These are phyloP conservation scores for Eilema caniola DNA, from an alignment of 2,888 invertebrate species.

Conservation along the genomic window DNA sequence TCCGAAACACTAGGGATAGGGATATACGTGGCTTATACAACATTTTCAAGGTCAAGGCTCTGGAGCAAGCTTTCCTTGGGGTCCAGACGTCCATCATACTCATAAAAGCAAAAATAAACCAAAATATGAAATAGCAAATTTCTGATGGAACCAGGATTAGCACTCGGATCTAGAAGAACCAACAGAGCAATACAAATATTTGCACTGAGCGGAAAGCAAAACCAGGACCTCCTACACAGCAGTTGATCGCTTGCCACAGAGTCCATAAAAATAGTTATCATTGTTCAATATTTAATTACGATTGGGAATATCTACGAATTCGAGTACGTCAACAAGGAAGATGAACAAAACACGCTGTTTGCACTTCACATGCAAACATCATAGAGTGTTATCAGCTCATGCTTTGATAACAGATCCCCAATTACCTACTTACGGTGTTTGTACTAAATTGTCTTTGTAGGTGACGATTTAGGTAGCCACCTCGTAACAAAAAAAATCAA, in stretches of 20 bases:
- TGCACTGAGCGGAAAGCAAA: background rate
- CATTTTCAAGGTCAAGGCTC: no score
- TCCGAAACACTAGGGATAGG: no score
- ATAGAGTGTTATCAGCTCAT: conserved; percentile 40
- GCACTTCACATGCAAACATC: conserved; percentile 21
- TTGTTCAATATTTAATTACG: background rate
- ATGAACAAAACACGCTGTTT: conserved; percentile 5
- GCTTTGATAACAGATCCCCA: conserved; percentile 61
- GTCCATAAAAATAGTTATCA: background rate
- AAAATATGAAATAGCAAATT: no score
- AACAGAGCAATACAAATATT: background rate
- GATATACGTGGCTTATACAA: no score
- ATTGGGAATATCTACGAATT: background rate
- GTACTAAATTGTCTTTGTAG: background rate
- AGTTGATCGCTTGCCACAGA: background rate
- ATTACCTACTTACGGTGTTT: conserved; percentile 64
- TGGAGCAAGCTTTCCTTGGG: no score
- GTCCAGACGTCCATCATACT: no score
- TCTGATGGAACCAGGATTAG: no score
- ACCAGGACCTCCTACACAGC: background rate
- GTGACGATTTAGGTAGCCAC: background rate
- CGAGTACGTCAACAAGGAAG: conserved; percentile 32
- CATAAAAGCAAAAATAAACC: no score
- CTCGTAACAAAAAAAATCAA: no score
- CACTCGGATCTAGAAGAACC: background rate